Percentiles rank a stretch among this genome's conserved stretches.
Conservation (phyloP, 2,797 vertebrate genomes). For the Chloroceryle inda region DNA sequence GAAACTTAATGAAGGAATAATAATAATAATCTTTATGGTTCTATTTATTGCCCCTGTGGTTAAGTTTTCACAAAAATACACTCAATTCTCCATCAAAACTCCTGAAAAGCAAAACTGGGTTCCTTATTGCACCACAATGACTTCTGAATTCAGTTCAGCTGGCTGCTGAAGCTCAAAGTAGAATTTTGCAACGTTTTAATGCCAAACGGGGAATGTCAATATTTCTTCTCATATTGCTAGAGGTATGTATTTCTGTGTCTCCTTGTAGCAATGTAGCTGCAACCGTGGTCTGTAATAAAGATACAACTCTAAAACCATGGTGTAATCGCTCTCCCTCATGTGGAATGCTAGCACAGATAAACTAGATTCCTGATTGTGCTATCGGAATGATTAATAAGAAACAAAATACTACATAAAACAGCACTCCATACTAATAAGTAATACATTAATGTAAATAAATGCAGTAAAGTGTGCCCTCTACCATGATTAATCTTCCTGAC, state of each 20-base stretch:
- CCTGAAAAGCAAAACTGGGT: neutral
- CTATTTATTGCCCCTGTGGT: neutral
- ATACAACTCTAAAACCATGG: neutral
- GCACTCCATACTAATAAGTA: neutral
- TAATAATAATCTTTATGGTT: neutral
- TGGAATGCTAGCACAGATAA: neutral
- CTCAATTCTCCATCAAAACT: neutral
- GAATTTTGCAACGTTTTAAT: neutral
- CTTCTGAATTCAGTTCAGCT: neutral
- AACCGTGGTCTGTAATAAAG: neutral
- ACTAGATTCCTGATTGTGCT: neutral
- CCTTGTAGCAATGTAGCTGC: neutral
- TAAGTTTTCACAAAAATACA: neutral
- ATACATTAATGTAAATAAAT: neutral
- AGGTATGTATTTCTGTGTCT: neutral
- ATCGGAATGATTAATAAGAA: neutral
- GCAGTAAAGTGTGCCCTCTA: neutral
- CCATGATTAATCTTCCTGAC: neutral
- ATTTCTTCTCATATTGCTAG: neutral
- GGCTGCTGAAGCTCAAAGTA: neutral
- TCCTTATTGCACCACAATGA: neutral
- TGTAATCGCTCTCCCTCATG: neutral
- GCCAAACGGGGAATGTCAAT: neutral
- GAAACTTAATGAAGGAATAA: neutral
- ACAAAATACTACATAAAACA: neutral